Base-by-base conservation (phyloP, 2,113 vertebrate genomes). In the Daphoenositta chrysoptera region DNA sequence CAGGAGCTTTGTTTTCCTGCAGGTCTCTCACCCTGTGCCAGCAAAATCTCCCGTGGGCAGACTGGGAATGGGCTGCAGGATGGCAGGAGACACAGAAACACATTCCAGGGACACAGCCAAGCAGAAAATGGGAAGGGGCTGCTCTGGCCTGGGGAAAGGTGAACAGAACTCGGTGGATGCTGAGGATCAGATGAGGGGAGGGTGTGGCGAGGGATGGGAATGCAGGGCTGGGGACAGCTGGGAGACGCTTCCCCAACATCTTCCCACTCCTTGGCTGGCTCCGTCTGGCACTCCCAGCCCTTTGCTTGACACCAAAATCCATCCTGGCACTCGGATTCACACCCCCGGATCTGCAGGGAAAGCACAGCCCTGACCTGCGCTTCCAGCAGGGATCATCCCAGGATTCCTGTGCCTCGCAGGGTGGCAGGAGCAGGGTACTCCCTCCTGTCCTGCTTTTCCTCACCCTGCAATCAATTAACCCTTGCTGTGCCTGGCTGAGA, bases 191-290 rank as follows among this genome's bases (percentile, higher is more conserved):
- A 80, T 27, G 80, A 53, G 45, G 44, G 24, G 48, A 81, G 73
- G 48, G 16, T 37, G 54, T 30, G 69, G 30, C 4, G 8, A 78
- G 89, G 58, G 85, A 51, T 10, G 0, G 4, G 86, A 45, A 91
- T 48, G 33, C n/a, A n/a, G n/a, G n/a, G n/a, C n/a, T 0, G 2
- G 77, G 60, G 68, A 89, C 90, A 93, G 89, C 80, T 94, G 78
- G 92, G 83, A 81, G 83, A 51, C 57, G 79, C 73, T 92, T 80
- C 58, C 47, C 51, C 80, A 40, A 57, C 72, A 66, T 90, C 86
- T 87, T 96, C 95, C 90, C 95, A 69, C 83, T 90, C 71, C 15
- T 66, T 66, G 81, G 61, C 92, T 94, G 90, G 72, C 89, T 95
- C 56, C 2, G 28, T 94, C 89, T 88, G 96, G 65, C 94, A 86